Evolutionary conservation across 2,797 vertebrate genomes (phyloP), one percentile per base, ranked within the genome.

Genomic region (Gymnopithys bicolor): DNA sequence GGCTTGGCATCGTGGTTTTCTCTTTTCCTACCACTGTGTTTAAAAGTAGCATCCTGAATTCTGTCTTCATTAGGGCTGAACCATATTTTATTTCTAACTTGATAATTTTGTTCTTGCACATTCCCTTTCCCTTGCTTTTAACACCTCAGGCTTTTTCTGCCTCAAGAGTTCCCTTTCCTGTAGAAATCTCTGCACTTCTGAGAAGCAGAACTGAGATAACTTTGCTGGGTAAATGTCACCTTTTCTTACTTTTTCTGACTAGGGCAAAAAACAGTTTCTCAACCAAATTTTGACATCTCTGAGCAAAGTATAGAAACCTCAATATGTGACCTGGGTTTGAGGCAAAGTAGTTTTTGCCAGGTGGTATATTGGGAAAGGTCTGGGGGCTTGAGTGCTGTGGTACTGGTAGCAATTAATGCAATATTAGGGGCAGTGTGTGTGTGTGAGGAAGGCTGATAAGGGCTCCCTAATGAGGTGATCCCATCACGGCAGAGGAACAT

Each of bases 41-140:
- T 95, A 92, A 92, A 95, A 89, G 93, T 87, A 95, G 62, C 49
- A n/a, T 21, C 23, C 33, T 59, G 58, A 62, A 12, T 87, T 77
- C 87, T 78, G 45, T 48, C 73, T 63, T 76, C 55, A 3, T 11
- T 86, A 55, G 14, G 39, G 19, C 48, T 53, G 59, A 60, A 74
- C 33, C 64, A 45, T 81, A 28, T 91, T 91, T 92, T 89, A 11
- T 78, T 48, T 93, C 48, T n/a, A 60, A 45, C 64, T 89, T 89
- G 58, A 19, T 73, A 5, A 28, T 89, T 91, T 76, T 11, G 11
- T 91, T 89, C 81, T 92, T 83, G 64, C 81, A 68, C 55, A 3
- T 92, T 95, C n/a, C 66, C 43, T 48, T 87, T 67, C 62, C 70
- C 79, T 71, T 83, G 81, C 53, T 85, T 79, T 76, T 82, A 77